Evolutionary conservation across 2,797 vertebrate species (phyloP).

Genomic region (Sparidentex hasta): DNA sequence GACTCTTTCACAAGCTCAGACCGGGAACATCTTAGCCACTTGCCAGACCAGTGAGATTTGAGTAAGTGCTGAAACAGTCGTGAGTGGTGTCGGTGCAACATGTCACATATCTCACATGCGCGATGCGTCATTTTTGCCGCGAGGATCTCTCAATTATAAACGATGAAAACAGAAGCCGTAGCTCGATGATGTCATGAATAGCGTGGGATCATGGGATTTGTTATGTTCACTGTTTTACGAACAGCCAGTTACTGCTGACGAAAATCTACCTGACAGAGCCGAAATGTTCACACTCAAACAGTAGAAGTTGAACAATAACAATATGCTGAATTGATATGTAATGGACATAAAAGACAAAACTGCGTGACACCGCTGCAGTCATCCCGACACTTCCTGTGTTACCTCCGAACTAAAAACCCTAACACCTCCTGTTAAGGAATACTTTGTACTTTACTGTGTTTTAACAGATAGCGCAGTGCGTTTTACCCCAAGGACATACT

Average conservation of each 20-base stretch:
- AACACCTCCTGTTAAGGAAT: neutral
- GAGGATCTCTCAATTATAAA: too few relatives aligned
- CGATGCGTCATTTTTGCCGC: too few relatives aligned
- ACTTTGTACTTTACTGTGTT: neutral
- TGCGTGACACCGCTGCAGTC: neutral
- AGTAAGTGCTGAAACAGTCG: slow-evolving; percentile 21
- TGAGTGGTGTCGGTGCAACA: neutral
- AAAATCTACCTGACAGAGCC: too few relatives aligned
- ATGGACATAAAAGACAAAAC: neutral
- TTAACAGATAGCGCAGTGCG: neutral
- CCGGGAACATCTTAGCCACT: slow-evolving; percentile 18
- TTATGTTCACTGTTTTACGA: too few relatives aligned
- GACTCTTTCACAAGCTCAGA: slow-evolving; percentile 16
- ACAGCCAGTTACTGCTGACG: too few relatives aligned
- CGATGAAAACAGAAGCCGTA: too few relatives aligned
- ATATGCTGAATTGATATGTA: neutral
- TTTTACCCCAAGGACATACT: slow-evolving; percentile 7
- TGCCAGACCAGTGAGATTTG: slow-evolving; percentile 18
- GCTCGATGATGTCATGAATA: too few relatives aligned
- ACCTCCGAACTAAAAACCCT: neutral
- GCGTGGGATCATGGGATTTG: too few relatives aligned
- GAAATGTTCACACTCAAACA: neutral
- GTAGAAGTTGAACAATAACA: neutral
- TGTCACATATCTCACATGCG: neutral
- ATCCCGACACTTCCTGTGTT: neutral